These are phyloP conservation scores for Miltochrista miniata DNA, from an alignment of 2,888 invertebrate genomes.

Conservation along the genomic window DNA sequence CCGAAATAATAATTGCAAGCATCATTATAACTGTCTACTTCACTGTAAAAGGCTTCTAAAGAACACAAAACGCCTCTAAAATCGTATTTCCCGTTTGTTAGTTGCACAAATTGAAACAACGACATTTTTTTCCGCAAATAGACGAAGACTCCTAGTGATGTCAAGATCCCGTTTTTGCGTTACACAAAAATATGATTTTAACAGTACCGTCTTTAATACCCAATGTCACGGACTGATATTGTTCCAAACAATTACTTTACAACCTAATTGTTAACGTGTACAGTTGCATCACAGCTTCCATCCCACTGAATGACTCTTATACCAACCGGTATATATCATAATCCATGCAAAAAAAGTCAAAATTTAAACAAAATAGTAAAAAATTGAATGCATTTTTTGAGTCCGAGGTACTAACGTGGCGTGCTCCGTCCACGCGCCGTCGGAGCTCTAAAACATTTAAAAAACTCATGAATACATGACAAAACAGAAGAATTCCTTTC, in stretches of 20 bases:
- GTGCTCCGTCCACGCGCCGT: conserved; percentile 70
- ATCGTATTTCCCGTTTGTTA: neutral
- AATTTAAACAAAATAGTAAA: neutral
- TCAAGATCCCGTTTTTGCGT: conserved; percentile 7
- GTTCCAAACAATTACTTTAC: conserved; percentile 39
- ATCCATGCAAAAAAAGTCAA: neutral
- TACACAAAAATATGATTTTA: conserved; percentile 16
- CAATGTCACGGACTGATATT: conserved; percentile 37
- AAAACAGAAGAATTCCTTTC: conserved; percentile 65
- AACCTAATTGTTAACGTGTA: conserved; percentile 26
- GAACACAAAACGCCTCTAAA: no score
- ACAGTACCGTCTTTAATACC: conserved; percentile 29
- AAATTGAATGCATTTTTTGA: neutral
- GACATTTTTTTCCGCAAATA: neutral
- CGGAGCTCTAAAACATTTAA: conserved; percentile 57
- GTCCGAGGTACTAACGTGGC: conserved; percentile 35
- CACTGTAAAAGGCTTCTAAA: no score
- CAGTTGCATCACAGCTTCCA: neutral
- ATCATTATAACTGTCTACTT: no score
- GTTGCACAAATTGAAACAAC: neutral
- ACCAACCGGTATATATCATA: conserved; percentile 7
- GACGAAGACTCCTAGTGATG: neutral
- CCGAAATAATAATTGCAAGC: no score
- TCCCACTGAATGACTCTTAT: neutral
- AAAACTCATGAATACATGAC: conserved; percentile 57